phyloP scores from a whole-genome alignment of 2,888 invertebrate genomes.

The Euclidia mi region DNA sequence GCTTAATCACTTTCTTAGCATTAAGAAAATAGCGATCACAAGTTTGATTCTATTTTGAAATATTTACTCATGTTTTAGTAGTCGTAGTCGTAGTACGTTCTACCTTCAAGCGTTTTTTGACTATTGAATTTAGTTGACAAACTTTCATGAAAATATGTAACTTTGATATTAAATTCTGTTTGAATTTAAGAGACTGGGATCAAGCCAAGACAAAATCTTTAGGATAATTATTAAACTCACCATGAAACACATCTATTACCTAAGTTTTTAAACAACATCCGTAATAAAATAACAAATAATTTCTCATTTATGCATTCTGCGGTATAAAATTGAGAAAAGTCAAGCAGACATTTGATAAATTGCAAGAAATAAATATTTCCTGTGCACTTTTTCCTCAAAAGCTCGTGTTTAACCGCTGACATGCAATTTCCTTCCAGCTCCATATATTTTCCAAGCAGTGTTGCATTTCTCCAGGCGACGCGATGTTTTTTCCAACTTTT shows the following conservation, averaged over 20 bases:
- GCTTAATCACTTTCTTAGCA: no score
- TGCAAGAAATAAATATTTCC: constrained; percentile 46
- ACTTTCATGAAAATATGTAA: no score
- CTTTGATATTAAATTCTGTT: no score
- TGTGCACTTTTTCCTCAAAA: constrained; percentile 36
- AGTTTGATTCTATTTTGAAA: no score
- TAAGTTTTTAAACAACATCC: background rate
- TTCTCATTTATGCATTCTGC: constrained; percentile 11
- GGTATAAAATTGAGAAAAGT: constrained; percentile 24
- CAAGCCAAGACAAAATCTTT: no score
- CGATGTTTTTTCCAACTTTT: constrained; percentile 51
- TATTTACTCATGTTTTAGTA: no score
- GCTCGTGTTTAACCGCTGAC: constrained; percentile 40
- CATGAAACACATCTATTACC: background rate
- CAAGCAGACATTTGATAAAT: constrained; percentile 48
- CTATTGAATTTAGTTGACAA: no score
- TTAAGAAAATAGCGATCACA: no score
- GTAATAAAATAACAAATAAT: constrained; percentile 16
- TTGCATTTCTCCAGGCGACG: constrained; percentile 31
- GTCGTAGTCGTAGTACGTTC: no score
- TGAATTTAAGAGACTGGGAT: no score
- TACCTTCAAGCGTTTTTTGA: no score
- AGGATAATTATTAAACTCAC: no score
- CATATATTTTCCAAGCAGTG: constrained; percentile 43
- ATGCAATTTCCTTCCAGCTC: constrained; percentile 36